These are phyloP conservation scores for Ganaspis sp. DNA, from an alignment of 1,140 invertebrate species.

Conservation along the genomic window DNA sequence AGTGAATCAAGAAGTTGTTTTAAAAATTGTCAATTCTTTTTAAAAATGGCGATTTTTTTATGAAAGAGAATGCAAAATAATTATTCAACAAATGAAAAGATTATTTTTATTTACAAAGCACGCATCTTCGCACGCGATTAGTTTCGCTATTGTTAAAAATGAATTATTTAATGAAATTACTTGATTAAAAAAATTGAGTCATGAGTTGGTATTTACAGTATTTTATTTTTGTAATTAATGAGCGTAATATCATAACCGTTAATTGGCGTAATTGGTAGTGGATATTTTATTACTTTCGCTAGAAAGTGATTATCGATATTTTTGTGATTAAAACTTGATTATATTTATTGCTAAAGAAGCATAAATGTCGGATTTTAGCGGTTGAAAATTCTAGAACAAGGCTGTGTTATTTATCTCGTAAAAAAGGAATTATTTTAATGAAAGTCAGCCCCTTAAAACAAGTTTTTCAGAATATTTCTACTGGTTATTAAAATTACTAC, in stretches of 20 bases:
- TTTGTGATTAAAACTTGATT: background rate
- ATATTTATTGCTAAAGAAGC: conserved; percentile 5
- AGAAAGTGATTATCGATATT: background rate
- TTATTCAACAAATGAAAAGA: no score
- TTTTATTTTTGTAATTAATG: background rate
- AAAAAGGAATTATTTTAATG: background rate
- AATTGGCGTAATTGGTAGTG: background rate
- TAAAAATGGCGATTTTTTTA: no score
- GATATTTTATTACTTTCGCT: background rate
- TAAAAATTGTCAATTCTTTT: no score
- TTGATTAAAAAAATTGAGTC: background rate
- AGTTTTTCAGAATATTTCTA: conserved; percentile 4
- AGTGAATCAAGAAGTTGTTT: no score
- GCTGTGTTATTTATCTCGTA: background rate
- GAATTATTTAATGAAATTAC: background rate
- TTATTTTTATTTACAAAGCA: no score
- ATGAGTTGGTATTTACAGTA: background rate
- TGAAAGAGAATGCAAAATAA: no score
- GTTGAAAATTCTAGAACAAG: conserved; percentile 12
- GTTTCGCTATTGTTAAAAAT: background rate
- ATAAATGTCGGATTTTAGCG: background rate
- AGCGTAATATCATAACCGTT: background rate
- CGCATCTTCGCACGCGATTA: background rate
- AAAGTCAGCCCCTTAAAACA: background rate
- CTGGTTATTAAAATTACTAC: conserved; percentile 15